Conservation (phyloP, 2,888 invertebrate species). For the Charanyca ferruginea region DNA sequence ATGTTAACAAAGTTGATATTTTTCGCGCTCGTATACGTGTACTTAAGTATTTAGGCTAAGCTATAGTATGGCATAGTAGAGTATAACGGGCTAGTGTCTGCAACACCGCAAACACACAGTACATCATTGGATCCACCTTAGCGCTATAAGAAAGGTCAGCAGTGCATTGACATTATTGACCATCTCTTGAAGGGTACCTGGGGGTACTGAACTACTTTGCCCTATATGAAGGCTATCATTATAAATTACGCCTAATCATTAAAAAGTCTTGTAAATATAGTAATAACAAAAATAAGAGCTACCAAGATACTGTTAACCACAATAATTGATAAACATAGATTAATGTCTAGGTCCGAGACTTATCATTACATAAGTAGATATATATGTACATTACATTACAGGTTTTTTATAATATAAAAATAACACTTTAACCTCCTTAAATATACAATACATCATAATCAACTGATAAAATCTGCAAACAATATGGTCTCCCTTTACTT, state of each 20-base stretch:
- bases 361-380: background rate
- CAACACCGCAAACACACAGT: no score
- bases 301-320: background rate
- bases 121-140: no score
- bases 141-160: no score
- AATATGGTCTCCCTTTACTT: background rate
- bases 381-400: no score
- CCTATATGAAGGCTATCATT: no score
- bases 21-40: background rate
- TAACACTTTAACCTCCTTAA: background rate
- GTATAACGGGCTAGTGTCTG: no score
- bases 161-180: no score
- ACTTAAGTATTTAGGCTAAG: background rate
- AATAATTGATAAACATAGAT: slow-evolving; percentile 4
- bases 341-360: background rate
- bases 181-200: no score
- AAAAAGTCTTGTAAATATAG: background rate
- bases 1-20: background rate
- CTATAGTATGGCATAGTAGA: no score
- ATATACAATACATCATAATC: slow-evolving; percentile 5
- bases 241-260: background rate
- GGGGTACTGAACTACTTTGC: no score
- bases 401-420: slow-evolving; percentile 16
- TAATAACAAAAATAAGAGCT: slow-evolving; percentile 6
- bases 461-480: slow-evolving; percentile 18